phyloP scores from a whole-genome alignment of 2,113 vertebrate genomes.

The Myocastor coypus region DNA sequence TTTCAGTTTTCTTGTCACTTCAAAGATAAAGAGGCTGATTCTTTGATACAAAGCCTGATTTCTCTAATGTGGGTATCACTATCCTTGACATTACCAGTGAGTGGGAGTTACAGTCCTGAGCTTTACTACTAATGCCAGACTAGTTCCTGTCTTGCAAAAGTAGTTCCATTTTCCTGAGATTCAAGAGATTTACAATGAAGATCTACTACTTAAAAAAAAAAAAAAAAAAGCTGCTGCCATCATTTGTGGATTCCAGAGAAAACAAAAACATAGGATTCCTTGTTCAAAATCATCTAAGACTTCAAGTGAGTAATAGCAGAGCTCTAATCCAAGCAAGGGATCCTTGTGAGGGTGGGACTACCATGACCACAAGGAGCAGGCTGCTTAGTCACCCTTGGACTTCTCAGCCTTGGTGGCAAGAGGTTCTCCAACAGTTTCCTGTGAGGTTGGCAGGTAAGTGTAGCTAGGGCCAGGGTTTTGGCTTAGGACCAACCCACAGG shows the following conservation, averaged over 20 bases:
- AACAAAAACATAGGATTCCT: background rate
- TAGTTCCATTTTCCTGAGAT: background rate
- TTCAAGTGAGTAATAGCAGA: background rate
- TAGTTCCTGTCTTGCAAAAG: background rate
- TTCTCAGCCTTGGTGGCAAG: background rate
- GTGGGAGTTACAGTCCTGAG: background rate
- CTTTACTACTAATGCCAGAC: slow-evolving; percentile 13
- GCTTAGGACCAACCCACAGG: background rate
- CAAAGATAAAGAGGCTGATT: slow-evolving; percentile 73
- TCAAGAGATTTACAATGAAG: background rate
- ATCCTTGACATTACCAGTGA: background rate
- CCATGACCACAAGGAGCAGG: background rate
- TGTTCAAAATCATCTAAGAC: background rate
- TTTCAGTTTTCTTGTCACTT: slow-evolving; percentile 7
- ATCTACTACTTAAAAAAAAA: background rate
- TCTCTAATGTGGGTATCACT: background rate
- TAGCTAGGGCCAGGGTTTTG: background rate
- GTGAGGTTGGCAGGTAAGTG: background rate
- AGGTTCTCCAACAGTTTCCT: background rate
- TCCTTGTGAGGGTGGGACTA: background rate
- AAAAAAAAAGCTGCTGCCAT: background rate
- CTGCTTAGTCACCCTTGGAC: background rate
- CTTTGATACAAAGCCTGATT: slow-evolving; percentile 12
- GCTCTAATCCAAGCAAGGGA: background rate
- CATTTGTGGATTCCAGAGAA: background rate